Percentiles rank a stretch among this genome's conserved stretches.
These are phyloP conservation scores for Hippocampus comes DNA, from an alignment of 2,113 vertebrate species.

Conservation along the genomic window DNA sequence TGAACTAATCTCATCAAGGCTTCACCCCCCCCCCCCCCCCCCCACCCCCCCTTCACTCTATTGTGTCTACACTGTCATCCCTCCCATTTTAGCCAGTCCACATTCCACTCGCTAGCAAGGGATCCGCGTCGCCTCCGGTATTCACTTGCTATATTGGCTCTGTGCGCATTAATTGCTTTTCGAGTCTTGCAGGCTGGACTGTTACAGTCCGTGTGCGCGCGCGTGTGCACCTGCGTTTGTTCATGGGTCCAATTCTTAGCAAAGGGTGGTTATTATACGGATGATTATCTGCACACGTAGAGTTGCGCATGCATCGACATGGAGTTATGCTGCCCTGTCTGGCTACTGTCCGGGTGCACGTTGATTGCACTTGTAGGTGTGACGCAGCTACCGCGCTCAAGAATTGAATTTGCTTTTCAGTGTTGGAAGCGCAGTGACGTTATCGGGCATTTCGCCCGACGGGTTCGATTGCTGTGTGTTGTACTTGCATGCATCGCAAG, in stretches of 20 bases:
- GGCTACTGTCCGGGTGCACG: background rate
- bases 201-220: background rate
- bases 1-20: background rate
- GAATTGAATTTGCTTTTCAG: background rate
- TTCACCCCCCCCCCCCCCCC: background rate
- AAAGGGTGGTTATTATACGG: background rate
- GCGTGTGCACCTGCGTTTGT: background rate
- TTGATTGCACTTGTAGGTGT: background rate
- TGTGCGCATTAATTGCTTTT: background rate
- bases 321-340: background rate
- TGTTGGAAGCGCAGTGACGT: background rate
- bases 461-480: background rate
- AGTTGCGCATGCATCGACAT: background rate
- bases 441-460: fast-evolving
- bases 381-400: background rate
- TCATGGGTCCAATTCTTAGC: conserved; percentile 1
- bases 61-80: background rate
- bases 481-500: background rate
- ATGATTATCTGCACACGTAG: conserved; percentile 6
- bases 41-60: too few relatives aligned
- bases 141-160: background rate
- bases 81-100: background rate
- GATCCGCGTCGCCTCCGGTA: background rate
- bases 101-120: background rate
- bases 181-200: background rate